Evolutionary conservation across 2,888 invertebrate genomes (phyloP).

Genomic region (Iphiclides podalirius): DNA sequence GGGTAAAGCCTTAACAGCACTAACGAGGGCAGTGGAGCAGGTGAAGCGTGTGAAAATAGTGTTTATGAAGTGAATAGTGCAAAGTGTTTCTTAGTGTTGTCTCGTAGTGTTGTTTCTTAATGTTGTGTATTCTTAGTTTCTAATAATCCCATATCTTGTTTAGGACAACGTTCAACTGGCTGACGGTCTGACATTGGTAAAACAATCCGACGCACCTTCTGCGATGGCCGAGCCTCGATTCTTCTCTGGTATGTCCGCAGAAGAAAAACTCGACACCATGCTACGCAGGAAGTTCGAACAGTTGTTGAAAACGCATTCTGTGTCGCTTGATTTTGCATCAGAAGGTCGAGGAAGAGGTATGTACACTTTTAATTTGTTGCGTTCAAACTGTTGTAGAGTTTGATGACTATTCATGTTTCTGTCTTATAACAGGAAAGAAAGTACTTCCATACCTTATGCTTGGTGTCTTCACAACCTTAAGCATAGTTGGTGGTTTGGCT

Average conservation of each 20-base stretch:
- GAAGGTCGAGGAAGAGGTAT: conserved; percentile 76
- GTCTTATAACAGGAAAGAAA: conserved; percentile 76
- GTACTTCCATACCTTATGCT: conserved; percentile 80
- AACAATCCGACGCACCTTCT: conserved; percentile 76
- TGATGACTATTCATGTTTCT: not conserved
- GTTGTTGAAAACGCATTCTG: conserved; percentile 82
- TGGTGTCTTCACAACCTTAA: conserved; percentile 82
- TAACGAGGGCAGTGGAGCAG: conserved; percentile 81
- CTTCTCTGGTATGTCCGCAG: conserved; percentile 74
- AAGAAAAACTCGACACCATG: conserved; percentile 78
- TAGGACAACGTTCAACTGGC: conserved; percentile 82
- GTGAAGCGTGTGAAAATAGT: conserved; percentile 49
- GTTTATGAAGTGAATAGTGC: conserved; percentile 11
- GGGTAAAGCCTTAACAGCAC: conserved; percentile 80
- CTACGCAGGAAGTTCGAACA: conserved; percentile 78
- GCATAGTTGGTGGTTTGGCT: conserved; percentile 84
- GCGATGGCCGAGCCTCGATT: conserved; percentile 79
- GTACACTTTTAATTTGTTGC: conserved; percentile 26
- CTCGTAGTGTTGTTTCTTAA: too few species aligned
- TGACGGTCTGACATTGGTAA: conserved; percentile 81
- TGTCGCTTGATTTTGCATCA: conserved; percentile 81
- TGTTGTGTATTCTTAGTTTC: conserved; percentile 42
- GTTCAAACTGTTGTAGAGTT: not conserved
- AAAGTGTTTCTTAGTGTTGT: conserved; percentile 9
- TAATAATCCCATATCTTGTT: conserved; percentile 55